Conservation (phyloP, 2,797 vertebrate species). For the Myiothlypis chrysogaster region DNA sequence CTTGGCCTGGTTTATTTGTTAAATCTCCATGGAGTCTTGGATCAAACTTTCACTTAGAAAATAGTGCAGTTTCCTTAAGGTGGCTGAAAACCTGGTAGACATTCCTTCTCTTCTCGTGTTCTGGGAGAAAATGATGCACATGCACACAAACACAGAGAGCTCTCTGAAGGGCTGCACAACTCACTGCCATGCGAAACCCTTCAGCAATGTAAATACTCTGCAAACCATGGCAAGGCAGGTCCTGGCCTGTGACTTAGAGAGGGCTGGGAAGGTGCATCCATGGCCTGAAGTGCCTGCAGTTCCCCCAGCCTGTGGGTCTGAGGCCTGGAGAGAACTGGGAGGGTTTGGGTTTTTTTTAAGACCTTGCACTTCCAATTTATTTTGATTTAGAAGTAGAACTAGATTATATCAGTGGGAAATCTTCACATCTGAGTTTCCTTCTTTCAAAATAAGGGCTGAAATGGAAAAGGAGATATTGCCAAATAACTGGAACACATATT, state of each 20-base stretch:
- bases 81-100: neutral
- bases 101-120: neutral
- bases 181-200: neutral
- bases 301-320: neutral
- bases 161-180: neutral
- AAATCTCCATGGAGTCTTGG: neutral
- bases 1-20: neutral
- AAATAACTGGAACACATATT: conserved; percentile 57
- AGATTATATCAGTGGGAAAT: neutral
- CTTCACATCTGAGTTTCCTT: neutral
- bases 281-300: neutral
- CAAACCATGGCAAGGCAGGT: neutral
- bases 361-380: neutral
- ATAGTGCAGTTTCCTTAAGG: neutral
- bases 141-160: neutral
- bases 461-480: conserved; percentile 39
- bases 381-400: neutral
- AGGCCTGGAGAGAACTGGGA: neutral
- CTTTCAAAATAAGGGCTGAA: conserved; percentile 22
- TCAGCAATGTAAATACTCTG: neutral
- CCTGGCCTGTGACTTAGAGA: neutral
- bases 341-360: neutral
- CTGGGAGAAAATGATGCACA: neutral
- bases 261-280: neutral
- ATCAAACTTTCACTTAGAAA: neutral